A percentile compares a stretch with the other conserved stretches of the same genome.
phyloP scores from a whole-genome alignment of 2,888 invertebrate genomes.

The Pimpla rufipes region DNA sequence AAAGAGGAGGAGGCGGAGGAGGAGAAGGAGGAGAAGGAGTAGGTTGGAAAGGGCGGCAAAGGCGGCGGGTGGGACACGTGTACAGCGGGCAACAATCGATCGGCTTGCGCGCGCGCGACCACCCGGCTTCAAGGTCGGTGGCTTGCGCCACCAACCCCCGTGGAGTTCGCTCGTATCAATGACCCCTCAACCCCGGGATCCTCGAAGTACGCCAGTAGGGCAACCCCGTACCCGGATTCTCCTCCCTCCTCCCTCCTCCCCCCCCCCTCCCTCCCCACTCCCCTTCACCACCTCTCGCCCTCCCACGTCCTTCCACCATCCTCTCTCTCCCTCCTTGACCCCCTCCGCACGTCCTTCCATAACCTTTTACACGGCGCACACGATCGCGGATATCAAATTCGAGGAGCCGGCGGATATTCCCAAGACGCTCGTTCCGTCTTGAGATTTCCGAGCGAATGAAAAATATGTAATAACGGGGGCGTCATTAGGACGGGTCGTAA shows the following conservation, averaged over 20 bases:
- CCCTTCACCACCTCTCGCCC: no score
- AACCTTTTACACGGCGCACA: slow-evolving; percentile 35
- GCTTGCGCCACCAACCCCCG: slow-evolving; percentile 75
- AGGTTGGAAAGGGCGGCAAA: slow-evolving; percentile 68
- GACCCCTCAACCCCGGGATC: slow-evolving; percentile 80
- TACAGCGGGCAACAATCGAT: slow-evolving; percentile 80
- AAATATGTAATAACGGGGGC: background rate
- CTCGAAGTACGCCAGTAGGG: slow-evolving; percentile 83
- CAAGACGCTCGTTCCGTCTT: background rate
- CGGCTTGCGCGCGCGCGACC: slow-evolving; percentile 65
- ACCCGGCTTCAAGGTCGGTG: slow-evolving; percentile 81
- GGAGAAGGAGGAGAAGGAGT: slow-evolving; percentile 43
- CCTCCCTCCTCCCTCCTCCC: slow-evolving; percentile 30
- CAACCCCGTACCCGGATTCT: slow-evolving; percentile 71
- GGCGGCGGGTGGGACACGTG: slow-evolving; percentile 78
- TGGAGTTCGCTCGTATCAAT: slow-evolving; percentile 78
- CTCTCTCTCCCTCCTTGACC: background rate
- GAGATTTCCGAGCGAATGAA: background rate
- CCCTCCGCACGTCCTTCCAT: slow-evolving; percentile 22
- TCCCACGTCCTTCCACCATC: slow-evolving; percentile 5
- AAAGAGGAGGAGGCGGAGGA: slow-evolving; percentile 48
- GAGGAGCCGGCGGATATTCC: background rate
- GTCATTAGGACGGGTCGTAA: background rate
- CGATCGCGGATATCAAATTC: slow-evolving; percentile 28
- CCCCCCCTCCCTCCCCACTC: slow-evolving; percentile 7